Percentiles rank a stretch among this genome's conserved stretches.
Evolutionary conservation across 2,113 vertebrate species (phyloP).

Genomic region (Pao palembangensis): DNA sequence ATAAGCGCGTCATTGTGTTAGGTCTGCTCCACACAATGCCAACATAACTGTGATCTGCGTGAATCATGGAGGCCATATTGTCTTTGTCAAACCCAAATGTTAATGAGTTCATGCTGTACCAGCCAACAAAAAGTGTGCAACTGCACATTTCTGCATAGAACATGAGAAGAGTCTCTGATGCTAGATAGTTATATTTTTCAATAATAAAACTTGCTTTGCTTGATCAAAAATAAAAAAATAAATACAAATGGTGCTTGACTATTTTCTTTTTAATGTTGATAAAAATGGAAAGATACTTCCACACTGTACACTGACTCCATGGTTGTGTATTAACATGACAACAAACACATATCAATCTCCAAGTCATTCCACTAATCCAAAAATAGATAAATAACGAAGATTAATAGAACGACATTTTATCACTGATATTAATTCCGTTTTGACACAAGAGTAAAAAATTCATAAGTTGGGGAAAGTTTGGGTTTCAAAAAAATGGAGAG

Average conservation of each 20-base stretch:
- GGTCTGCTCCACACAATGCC: conserved; percentile 16
- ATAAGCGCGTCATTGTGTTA: background rate
- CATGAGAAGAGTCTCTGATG: conserved; percentile 29
- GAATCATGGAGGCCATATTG: conserved; percentile 10
- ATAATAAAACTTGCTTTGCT: conserved; percentile 35
- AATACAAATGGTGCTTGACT: background rate
- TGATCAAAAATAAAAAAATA: conserved; percentile 38
- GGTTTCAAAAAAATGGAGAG: too few species aligned
- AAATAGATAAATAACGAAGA: too few species aligned
- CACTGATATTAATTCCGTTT: too few species aligned
- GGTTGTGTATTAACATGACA: too few species aligned
- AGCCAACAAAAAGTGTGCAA: conserved; percentile 6
- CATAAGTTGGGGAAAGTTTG: too few species aligned
- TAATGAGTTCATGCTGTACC: background rate
- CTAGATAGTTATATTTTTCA: conserved; percentile 32
- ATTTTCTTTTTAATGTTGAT: too few species aligned
- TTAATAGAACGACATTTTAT: too few species aligned
- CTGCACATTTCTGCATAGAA: conserved; percentile 39
- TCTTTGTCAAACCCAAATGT: conserved; percentile 11
- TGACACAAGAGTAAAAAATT: background rate
- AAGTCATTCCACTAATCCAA: too few species aligned
- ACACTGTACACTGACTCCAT: too few species aligned
- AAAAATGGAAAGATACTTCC: too few species aligned
- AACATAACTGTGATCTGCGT: conserved; percentile 8
- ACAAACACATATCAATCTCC: too few species aligned